Evolutionary conservation across 1,140 invertebrate species (phyloP).

Genomic region (Gerris buenoi): DNA sequence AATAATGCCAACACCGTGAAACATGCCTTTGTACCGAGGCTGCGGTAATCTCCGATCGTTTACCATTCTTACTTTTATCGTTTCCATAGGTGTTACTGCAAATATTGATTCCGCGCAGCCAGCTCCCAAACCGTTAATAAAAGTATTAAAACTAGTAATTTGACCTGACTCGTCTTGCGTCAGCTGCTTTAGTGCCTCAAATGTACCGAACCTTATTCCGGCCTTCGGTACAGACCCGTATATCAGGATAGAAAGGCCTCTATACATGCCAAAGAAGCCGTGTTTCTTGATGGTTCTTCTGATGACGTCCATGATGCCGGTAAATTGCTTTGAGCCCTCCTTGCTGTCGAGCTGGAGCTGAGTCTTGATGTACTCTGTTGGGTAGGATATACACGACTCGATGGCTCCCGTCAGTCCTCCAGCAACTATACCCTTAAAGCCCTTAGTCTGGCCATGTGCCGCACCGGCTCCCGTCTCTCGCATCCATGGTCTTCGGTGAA

Average conservation of each 20-base stretch:
- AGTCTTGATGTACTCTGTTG: constrained; percentile 99
- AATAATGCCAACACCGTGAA: constrained; percentile 81
- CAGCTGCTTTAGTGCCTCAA: constrained; percentile 77
- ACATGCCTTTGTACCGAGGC: constrained; percentile 85
- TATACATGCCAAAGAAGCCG: constrained; percentile 84
- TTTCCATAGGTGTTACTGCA: constrained; percentile 98
- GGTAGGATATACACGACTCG: constrained; percentile 98
- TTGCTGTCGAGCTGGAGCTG: constrained; percentile 95
- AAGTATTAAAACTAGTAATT: constrained; percentile 50
- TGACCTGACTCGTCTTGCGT: constrained; percentile 65
- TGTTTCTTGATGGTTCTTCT: constrained; percentile 77
- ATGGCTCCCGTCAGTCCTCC: constrained; percentile 81
- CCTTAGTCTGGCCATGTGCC: constrained; percentile 29
- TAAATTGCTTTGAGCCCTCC: constrained; percentile 51
- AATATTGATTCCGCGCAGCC: constrained; percentile 91
- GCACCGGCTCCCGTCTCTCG: constrained; percentile 46
- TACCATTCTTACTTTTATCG: constrained; percentile 98
- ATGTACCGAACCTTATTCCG: constrained; percentile 91
- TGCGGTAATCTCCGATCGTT: constrained; percentile 87
- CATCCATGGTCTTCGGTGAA: constrained; percentile 46
- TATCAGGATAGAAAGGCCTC: constrained; percentile 84
- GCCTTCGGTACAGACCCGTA: constrained; percentile 98
- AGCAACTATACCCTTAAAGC: constrained; percentile 13
- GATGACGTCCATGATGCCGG: constrained; percentile 83
- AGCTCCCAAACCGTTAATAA: constrained; percentile 86